phyloP scores from a whole-genome alignment of 2,113 vertebrate species.

The Speoplatyrhinus poulsoni region DNA sequence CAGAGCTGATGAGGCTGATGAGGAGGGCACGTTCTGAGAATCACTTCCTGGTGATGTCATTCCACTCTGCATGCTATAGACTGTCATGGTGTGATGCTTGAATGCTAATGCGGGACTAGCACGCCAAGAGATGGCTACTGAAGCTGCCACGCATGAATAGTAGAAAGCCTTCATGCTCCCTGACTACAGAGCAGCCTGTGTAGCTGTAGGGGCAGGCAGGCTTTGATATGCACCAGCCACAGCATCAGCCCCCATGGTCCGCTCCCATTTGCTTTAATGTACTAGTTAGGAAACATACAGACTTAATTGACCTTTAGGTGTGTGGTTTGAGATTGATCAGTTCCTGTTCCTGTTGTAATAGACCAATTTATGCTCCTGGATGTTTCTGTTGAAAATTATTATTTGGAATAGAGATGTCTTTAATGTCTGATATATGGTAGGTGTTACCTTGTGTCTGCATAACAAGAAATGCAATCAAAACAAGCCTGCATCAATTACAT shows the following conservation, averaged over 20 bases:
- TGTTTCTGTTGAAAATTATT: too few relatives aligned
- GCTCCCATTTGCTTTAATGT: too few relatives aligned
- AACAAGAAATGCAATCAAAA: too few relatives aligned
- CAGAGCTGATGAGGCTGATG: neutral
- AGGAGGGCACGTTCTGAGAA: neutral
- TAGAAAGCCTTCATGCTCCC: slow-evolving; percentile 7
- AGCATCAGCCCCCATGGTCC: neutral
- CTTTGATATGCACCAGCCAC: slow-evolving; percentile 33
- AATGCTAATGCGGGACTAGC: neutral
- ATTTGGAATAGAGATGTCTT: too few relatives aligned
- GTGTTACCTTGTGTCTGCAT: too few relatives aligned
- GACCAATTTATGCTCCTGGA: too few relatives aligned
- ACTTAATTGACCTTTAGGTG: too few relatives aligned
- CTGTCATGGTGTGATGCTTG: neutral
- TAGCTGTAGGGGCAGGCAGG: neutral
- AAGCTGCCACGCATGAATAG: slow-evolving; percentile 2
- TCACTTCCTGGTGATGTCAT: slow-evolving; percentile 10
- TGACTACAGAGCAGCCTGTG: slow-evolving; percentile 4
- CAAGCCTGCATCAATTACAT: neutral
- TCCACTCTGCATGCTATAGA: neutral
- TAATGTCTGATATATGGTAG: too few relatives aligned
- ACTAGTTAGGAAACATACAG: too few relatives aligned
- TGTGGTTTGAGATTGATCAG: too few relatives aligned
- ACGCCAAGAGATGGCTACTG: neutral
- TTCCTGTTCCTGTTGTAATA: too few relatives aligned